Evolutionary conservation across 2,797 vertebrate species (phyloP).

Genomic region (Chrosomus eos): DNA sequence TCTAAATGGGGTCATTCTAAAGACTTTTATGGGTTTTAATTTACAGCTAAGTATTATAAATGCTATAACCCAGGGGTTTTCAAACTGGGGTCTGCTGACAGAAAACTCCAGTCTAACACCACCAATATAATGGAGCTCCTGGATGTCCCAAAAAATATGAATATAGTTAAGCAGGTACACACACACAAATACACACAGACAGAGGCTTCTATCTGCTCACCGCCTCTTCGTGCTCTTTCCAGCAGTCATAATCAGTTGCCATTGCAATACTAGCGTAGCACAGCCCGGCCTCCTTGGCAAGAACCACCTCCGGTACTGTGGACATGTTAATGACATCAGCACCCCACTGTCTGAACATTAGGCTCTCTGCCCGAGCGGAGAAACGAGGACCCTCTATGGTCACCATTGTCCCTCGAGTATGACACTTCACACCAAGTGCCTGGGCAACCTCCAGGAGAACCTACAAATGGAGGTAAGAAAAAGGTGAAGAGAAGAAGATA

Average conservation of each 20-base stretch:
- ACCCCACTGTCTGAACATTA: conserved; percentile 93
- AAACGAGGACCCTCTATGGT: conserved; percentile 95
- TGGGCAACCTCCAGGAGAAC: conserved; percentile 87
- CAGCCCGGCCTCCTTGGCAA: conserved; percentile 93
- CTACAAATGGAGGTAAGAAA: conserved; percentile 67
- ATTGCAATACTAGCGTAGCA: conserved; percentile 96
- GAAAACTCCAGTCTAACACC: not conserved
- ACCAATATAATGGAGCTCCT: not conserved
- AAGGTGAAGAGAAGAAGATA: not conserved
- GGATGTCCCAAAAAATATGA: not conserved
- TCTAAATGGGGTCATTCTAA: not conserved
- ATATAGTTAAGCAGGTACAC: not conserved
- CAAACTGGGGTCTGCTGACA: not conserved
- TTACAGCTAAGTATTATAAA: not conserved
- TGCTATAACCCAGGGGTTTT: not conserved
- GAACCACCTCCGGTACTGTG: conserved; percentile 94
- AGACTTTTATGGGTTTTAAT: not conserved
- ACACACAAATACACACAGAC: not conserved
- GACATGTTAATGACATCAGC: conserved; percentile 98
- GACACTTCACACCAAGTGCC: conserved; percentile 88
- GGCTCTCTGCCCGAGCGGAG: conserved; percentile 91
- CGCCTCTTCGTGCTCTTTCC: conserved; percentile 95
- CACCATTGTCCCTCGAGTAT: conserved; percentile 88
- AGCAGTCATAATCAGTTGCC: conserved; percentile 98
- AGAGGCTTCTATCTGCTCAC: conserved; percentile 76